Conservation (phyloP, 1,140 invertebrate genomes). For the Hydropsyche tenuis region DNA sequence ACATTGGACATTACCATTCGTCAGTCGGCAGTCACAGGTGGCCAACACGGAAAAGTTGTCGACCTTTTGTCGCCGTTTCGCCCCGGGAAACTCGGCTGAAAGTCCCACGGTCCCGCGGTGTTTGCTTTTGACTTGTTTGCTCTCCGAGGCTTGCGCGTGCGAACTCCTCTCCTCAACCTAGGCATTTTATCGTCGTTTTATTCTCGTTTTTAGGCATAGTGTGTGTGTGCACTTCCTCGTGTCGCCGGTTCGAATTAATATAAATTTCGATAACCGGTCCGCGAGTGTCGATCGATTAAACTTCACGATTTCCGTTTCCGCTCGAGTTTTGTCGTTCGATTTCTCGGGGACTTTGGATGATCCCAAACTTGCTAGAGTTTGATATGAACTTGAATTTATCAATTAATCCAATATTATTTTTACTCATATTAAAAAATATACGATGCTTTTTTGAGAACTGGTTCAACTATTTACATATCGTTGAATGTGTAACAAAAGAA, state of each 20-base stretch:
- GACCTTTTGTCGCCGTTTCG: constrained; percentile 18
- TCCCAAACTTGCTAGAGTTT: too few species aligned
- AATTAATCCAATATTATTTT: too few species aligned
- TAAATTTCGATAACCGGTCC: not conserved
- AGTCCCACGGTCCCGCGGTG: too few species aligned
- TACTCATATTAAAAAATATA: too few species aligned
- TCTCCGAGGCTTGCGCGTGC: not conserved
- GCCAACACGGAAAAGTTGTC: constrained; percentile 21
- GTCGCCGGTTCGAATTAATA: not conserved
- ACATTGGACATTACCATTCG: constrained; percentile 37
- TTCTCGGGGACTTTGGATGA: not conserved
- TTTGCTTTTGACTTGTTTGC: too few species aligned
- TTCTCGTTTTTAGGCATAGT: not conserved
- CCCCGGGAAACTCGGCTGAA: too few species aligned
- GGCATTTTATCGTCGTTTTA: not conserved
- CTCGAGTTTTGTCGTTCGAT: constrained; percentile 1
- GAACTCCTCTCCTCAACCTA: not conserved
- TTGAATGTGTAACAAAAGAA: too few species aligned
- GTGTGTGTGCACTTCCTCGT: not conserved
- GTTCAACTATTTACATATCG: too few species aligned
- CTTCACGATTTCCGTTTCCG: constrained; percentile 22
- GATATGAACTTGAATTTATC: too few species aligned
- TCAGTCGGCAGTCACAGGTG: not conserved
- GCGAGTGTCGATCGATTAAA: constrained; percentile 21
- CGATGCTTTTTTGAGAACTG: too few species aligned